Percentiles rank a stretch among this genome's conserved stretches.
phyloP scores from a whole-genome alignment of 2,888 invertebrate genomes.

The Stictocephala bisonia region DNA sequence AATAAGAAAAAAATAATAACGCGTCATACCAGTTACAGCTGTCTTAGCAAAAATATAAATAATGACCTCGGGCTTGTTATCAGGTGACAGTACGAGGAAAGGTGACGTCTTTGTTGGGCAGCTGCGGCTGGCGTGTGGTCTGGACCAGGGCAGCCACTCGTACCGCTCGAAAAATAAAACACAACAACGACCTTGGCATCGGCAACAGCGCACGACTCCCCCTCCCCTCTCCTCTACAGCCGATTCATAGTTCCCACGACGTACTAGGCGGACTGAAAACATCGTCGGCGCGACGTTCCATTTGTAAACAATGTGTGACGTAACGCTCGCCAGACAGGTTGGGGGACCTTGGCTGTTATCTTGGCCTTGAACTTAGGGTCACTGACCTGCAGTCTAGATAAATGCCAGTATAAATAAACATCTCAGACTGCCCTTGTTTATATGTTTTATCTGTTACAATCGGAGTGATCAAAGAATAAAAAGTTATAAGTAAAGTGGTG shows the following conservation, averaged over 20 bases:
- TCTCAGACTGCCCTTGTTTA: too few relatives aligned
- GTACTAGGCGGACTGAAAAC: conserved; percentile 15
- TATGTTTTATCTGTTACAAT: too few relatives aligned
- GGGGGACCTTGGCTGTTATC: not conserved
- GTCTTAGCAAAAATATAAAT: too few relatives aligned
- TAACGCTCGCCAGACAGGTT: not conserved
- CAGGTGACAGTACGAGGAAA: too few relatives aligned
- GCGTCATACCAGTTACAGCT: too few relatives aligned
- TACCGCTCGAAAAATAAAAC: conserved; percentile 24
- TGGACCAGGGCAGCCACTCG: not conserved
- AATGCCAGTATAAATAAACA: conserved; percentile 1
- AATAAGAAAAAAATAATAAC: too few relatives aligned
- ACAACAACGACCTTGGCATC: conserved; percentile 27
- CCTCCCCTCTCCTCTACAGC: not conserved
- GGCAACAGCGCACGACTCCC: conserved; percentile 38
- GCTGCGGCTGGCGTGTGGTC: conserved; percentile 1
- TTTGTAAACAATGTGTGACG: conserved; percentile 36
- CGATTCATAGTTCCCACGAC: conserved; percentile 41
- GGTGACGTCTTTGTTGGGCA: conserved; percentile 33
- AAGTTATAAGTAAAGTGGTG: too few relatives aligned
- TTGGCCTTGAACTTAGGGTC: not conserved
- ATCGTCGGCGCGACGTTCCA: not conserved
- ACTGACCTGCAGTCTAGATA: not conserved
- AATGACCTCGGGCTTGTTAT: too few relatives aligned
- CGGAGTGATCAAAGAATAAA: too few relatives aligned